These are phyloP conservation scores for Platygyra sinensis DNA, from an alignment of 64 coral and sea anemone genomes.

Conservation along the genomic window DNA sequence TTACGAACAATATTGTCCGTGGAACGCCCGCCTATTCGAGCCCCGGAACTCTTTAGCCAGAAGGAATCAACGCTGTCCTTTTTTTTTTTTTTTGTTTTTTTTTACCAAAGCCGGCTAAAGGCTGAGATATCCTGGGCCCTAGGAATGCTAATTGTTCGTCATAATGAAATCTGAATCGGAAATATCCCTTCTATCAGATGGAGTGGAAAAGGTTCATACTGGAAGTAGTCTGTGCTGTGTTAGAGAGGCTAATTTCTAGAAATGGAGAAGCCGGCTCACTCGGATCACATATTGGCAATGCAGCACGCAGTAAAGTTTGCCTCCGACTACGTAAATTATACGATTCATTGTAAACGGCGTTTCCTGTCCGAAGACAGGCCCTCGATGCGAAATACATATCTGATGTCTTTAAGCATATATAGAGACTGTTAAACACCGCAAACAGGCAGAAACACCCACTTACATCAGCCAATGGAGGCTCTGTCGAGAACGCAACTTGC, in stretches of 20 bases:
- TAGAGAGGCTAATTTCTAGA: conserved; percentile 20
- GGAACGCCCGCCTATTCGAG: conserved; percentile 58
- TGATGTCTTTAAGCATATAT: not conserved
- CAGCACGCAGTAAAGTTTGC: not conserved
- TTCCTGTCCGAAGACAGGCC: conserved; percentile 11
- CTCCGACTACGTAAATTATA: conserved; percentile 19
- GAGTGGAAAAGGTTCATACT: conserved; percentile 9
- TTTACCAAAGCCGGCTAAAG: conserved; percentile 49
- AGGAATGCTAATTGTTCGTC: conserved; percentile 66
- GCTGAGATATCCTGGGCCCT: conserved; percentile 54
- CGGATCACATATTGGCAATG: conserved; percentile 16
- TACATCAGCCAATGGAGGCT: conserved; percentile 48
- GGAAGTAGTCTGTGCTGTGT: not conserved
- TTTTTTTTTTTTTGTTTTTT: no score
- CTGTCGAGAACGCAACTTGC: conserved; percentile 33
- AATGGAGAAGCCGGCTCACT: conserved; percentile 14
- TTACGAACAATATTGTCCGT: conserved; percentile 45
- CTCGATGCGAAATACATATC: conserved; percentile 16
- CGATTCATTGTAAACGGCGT: conserved; percentile 1
- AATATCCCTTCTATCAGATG: conserved; percentile 51
- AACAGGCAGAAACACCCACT: conserved; percentile 44
- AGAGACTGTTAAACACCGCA: conserved; percentile 2
- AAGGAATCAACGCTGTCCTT: conserved; percentile 20
- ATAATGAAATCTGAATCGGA: conserved; percentile 54
- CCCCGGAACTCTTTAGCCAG: conserved; percentile 43